phyloP scores from a whole-genome alignment of 2,888 invertebrate genomes.

The Cremastobaeus sp. region DNA sequence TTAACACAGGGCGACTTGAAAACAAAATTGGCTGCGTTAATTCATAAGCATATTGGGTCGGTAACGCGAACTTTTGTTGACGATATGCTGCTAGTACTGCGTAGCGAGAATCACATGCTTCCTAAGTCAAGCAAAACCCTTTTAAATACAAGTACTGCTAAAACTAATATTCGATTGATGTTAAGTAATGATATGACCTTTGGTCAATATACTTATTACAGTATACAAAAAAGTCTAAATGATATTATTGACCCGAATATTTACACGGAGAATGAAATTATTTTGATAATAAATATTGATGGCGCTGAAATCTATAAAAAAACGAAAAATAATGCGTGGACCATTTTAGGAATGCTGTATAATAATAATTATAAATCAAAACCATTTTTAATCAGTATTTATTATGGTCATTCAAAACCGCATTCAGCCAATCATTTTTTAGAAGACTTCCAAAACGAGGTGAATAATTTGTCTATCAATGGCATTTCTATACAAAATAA shows the following conservation, averaged over 20 bases:
- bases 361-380: background rate
- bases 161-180: background rate
- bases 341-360: background rate
- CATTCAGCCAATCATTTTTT: conserved; percentile 26
- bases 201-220: background rate
- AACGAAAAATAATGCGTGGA: background rate
- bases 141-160: background rate
- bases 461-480: conserved; percentile 20
- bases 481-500: conserved; percentile 30
- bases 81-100: background rate
- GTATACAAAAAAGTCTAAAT: background rate
- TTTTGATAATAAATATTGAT: background rate
- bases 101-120: background rate
- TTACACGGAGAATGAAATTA: background rate
- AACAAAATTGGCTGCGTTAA: background rate
- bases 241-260: background rate
- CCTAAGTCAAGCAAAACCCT: background rate
- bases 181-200: background rate
- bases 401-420: conserved; percentile 1
- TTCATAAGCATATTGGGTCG: background rate
- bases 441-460: conserved; percentile 40
- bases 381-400: background rate
- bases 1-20: background rate
- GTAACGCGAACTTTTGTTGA: background rate
- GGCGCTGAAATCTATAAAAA: background rate